These are phyloP conservation scores for Leptopilina myrica DNA, from an alignment of 2,888 invertebrate genomes.

Conservation along the genomic window DNA sequence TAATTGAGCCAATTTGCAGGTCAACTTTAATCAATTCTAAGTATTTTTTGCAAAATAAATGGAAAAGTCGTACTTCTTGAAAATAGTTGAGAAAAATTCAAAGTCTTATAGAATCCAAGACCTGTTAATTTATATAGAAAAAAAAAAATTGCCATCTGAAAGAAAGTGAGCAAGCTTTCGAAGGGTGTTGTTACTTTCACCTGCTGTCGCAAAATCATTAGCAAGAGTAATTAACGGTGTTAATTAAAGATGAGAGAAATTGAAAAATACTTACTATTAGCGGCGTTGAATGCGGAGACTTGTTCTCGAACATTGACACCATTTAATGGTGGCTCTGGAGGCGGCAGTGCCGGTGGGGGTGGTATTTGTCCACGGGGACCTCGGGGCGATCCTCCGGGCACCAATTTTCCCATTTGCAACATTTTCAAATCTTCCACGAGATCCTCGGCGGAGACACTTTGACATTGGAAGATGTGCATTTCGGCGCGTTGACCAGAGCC, in stretches of 20 bases:
- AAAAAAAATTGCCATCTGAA: not conserved
- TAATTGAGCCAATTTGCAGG: too few relatives aligned
- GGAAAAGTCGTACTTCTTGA: not conserved
- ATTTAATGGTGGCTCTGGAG: conserved; percentile 79
- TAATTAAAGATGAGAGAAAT: conserved; percentile 5
- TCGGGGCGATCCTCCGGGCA: conserved; percentile 70
- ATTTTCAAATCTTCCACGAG: conserved; percentile 90
- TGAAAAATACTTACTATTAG: conserved; percentile 66
- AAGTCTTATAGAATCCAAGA: too few relatives aligned
- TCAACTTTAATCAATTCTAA: too few relatives aligned
- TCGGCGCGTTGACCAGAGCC: conserved; percentile 86
- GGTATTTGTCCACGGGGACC: conserved; percentile 77
- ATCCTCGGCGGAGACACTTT: conserved; percentile 88
- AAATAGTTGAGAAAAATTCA: too few relatives aligned
- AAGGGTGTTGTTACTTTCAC: not conserved
- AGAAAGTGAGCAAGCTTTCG: conserved; percentile 20
- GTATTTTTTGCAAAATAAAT: too few relatives aligned
- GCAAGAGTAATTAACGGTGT: not conserved
- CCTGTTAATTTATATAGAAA: too few relatives aligned
- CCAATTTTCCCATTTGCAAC: conserved; percentile 79
- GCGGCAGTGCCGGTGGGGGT: conserved; percentile 81
- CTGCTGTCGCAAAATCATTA: not conserved
- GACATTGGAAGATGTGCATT: conserved; percentile 98
- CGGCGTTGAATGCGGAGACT: conserved; percentile 77
- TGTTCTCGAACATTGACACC: conserved; percentile 78